Percentiles rank a stretch among this genome's conserved stretches.
phyloP scores from a whole-genome alignment of 2,888 invertebrate species.

The Calameuta filiformis region DNA sequence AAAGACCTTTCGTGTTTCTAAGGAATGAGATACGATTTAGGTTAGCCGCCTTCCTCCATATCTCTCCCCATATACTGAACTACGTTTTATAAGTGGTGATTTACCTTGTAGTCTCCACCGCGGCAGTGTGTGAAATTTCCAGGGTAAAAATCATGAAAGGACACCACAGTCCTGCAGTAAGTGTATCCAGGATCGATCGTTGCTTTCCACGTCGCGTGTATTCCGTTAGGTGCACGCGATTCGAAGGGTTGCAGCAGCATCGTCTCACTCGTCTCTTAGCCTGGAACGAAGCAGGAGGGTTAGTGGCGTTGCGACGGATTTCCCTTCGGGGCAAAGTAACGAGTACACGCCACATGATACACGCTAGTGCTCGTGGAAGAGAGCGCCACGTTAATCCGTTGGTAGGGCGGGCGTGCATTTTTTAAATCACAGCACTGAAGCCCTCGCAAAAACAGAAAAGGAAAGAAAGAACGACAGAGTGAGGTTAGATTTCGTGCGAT shows the following conservation, averaged over 20 bases:
- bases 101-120: too few relatives aligned
- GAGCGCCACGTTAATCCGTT: too few relatives aligned
- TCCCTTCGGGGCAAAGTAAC: constrained; percentile 2
- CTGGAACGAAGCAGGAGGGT: not conserved
- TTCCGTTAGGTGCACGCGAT: not conserved
- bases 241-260: not conserved
- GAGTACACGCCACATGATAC: not conserved
- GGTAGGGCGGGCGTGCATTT: constrained; percentile 37
- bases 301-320: not conserved
- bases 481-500: not conserved
- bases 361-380: not conserved
- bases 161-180: not conserved
- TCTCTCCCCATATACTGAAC: not conserved
- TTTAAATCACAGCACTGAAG: constrained; percentile 28
- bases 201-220: not conserved
- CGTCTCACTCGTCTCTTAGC: not conserved
- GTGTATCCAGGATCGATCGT: not conserved
- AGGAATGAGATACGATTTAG: constrained; percentile 41
- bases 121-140: not conserved
- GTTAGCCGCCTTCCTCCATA: not conserved
- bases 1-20: constrained; percentile 49
- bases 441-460: not conserved
- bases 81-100: not conserved
- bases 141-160: not conserved
- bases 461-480: not conserved